Percentiles rank a stretch among this genome's conserved stretches.
These are phyloP conservation scores for Malurus splendens DNA, from an alignment of 2,797 vertebrate species.

Conservation along the genomic window DNA sequence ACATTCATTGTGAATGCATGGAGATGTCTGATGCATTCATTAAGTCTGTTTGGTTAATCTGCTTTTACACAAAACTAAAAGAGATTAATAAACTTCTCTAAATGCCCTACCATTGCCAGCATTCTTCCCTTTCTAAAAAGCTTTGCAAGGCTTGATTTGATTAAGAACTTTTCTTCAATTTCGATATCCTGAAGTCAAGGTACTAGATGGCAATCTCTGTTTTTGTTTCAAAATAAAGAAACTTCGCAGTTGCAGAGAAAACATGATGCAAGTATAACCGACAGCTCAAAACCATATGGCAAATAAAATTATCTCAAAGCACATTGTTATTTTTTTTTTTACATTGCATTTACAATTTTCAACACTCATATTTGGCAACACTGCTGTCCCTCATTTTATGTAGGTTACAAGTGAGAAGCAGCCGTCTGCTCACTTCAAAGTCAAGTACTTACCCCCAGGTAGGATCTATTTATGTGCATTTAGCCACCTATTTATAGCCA, in stretches of 20 bases:
- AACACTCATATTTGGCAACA: neutral
- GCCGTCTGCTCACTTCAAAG: conserved; percentile 43
- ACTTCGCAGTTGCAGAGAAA: conserved; percentile 15
- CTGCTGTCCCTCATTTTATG: conserved; percentile 37
- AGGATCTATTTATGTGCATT: conserved; percentile 29
- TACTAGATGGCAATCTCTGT: conserved; percentile 9
- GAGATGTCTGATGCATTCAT: conserved; percentile 8
- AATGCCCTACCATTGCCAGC: neutral
- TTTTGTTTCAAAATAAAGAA: conserved; percentile 41
- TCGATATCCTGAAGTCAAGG: conserved; percentile 11
- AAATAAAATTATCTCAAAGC: conserved; percentile 58
- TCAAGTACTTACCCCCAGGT: conserved; percentile 31
- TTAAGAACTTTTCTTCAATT: conserved; percentile 11
- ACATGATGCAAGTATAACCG: conserved; percentile 25
- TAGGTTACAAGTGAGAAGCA: conserved; percentile 48
- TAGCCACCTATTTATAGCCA: conserved; percentile 26
- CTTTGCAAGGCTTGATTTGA: conserved; percentile 14
- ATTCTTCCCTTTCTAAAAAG: neutral
- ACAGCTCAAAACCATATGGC: conserved; percentile 58
- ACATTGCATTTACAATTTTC: conserved; percentile 30
- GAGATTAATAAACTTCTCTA: neutral
- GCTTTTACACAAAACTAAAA: conserved; percentile 1
- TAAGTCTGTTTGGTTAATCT: conserved; percentile 27
- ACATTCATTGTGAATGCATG: neutral
- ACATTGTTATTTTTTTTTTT: conserved; percentile 53